Conservation (phyloP, 1,140 invertebrate genomes). For the Eciton burchellii region DNA sequence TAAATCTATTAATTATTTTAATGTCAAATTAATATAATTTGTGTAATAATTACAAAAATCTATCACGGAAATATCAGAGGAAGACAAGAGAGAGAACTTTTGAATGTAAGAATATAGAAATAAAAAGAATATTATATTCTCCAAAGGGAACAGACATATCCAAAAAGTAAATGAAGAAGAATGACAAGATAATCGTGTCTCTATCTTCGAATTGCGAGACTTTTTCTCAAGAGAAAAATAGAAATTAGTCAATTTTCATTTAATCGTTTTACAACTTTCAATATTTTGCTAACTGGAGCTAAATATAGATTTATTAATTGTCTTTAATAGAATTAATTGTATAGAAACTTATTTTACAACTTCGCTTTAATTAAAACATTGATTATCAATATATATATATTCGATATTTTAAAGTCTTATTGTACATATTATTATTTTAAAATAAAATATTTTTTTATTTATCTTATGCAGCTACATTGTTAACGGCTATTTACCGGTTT, state of each 20-base stretch:
- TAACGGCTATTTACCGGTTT: conserved; percentile 75
- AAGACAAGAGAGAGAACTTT: no score
- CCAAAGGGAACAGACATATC: no score
- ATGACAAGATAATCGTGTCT: background rate
- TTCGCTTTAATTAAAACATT: background rate
- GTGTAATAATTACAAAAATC: no score
- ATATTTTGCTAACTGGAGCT: background rate
- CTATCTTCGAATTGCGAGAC: background rate
- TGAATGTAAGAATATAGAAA: no score
- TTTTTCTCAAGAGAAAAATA: background rate
- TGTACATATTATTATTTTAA: no score
- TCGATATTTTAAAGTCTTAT: no score
- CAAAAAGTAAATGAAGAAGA: no score
- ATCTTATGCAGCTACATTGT: background rate
- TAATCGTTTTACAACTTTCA: background rate
- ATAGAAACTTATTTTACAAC: background rate
- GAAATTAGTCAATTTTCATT: background rate
- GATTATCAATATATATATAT: background rate
- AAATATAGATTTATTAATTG: no score
- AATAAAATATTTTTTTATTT: no score
- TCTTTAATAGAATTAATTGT: background rate
- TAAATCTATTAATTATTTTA: conserved; percentile 10
- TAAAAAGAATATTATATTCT: no score
- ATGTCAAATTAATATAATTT: no score
- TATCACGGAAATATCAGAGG: no score